phyloP scores from a whole-genome alignment of 2,888 invertebrate genomes.

The Cyclophora albipunctata region DNA sequence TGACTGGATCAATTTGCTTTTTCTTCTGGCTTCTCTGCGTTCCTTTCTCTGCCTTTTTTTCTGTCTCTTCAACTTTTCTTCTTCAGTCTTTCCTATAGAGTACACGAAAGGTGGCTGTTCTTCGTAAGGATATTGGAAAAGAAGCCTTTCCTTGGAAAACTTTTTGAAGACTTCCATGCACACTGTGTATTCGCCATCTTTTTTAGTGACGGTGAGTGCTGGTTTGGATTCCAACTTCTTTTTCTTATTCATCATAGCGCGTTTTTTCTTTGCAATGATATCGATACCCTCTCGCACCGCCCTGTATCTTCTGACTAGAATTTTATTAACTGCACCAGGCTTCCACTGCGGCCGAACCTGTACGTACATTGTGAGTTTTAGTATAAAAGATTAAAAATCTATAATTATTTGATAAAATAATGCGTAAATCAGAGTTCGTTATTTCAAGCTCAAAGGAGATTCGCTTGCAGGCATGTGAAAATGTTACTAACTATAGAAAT shows the following conservation, averaged over 20 bases:
- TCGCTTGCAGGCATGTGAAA: no score
- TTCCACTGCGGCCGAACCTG: slow-evolving; percentile 62
- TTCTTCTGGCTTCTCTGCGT: slow-evolving; percentile 58
- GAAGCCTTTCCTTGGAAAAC: slow-evolving; percentile 57
- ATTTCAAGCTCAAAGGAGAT: no score
- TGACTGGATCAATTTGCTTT: slow-evolving; percentile 55
- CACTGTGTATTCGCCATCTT: slow-evolving; percentile 58
- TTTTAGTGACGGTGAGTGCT: slow-evolving; percentile 50
- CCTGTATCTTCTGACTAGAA: slow-evolving; percentile 52
- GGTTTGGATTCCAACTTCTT: slow-evolving; percentile 63
- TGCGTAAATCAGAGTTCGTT: no score
- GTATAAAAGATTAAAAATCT: no score
- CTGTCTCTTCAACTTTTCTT: slow-evolving; percentile 49
- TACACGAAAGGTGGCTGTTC: slow-evolving; percentile 59
- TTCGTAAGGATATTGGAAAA: slow-evolving; percentile 62
- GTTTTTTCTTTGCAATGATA: slow-evolving; percentile 56
- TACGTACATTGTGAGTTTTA: background rate
- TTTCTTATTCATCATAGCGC: slow-evolving; percentile 52
- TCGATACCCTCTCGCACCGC: slow-evolving; percentile 52
- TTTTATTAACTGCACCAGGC: slow-evolving; percentile 60
- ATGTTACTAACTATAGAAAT: no score
- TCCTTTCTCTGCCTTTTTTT: slow-evolving; percentile 54
- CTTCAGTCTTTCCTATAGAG: slow-evolving; percentile 59
- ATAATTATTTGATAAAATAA: no score
- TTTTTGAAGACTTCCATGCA: slow-evolving; percentile 68